Percentiles rank a stretch among this genome's conserved stretches.
phyloP scores from a whole-genome alignment of 2,797 vertebrate species.

The Chelon auratus region DNA sequence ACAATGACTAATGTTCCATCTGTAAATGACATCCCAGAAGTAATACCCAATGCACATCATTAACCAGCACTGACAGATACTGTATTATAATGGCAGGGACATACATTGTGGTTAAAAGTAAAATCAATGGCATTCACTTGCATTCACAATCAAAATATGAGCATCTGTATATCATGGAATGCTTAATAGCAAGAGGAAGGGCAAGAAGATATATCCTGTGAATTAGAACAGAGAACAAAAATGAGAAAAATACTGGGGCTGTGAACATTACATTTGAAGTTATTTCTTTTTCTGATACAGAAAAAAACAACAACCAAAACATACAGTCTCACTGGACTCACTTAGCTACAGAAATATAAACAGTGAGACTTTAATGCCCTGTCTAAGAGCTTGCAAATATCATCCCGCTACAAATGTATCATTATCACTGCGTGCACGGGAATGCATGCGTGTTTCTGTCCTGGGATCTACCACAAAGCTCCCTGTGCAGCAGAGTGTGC shows the following conservation, averaged over 20 bases:
- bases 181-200: background rate
- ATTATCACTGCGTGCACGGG: slow-evolving; percentile 1
- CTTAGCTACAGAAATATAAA: slow-evolving; percentile 85
- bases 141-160: background rate
- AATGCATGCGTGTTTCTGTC: slow-evolving; percentile 37
- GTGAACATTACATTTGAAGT: slow-evolving; percentile 12
- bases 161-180: background rate
- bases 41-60: slow-evolving; percentile 34
- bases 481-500: slow-evolving; percentile 58
- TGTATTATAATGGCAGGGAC: slow-evolving; percentile 11
- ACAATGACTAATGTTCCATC: slow-evolving; percentile 33
- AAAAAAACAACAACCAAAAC: slow-evolving; percentile 65
- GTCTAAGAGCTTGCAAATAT: slow-evolving; percentile 56
- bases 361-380: slow-evolving; percentile 64
- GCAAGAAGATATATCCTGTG: background rate
- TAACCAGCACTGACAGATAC: slow-evolving; percentile 35
- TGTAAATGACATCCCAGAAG: slow-evolving; percentile 40
- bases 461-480: slow-evolving; percentile 58
- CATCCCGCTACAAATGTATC: slow-evolving; percentile 38
- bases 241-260: background rate
- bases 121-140: slow-evolving; percentile 35
- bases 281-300: slow-evolving; percentile 41
- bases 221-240: background rate
- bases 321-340: slow-evolving; percentile 84
- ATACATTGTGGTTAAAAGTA: slow-evolving; percentile 34